Evolutionary conservation across 2,797 vertebrate genomes (phyloP), one percentile per base, ranked within the genome.

Genomic region (Gallinago solitaria): DNA sequence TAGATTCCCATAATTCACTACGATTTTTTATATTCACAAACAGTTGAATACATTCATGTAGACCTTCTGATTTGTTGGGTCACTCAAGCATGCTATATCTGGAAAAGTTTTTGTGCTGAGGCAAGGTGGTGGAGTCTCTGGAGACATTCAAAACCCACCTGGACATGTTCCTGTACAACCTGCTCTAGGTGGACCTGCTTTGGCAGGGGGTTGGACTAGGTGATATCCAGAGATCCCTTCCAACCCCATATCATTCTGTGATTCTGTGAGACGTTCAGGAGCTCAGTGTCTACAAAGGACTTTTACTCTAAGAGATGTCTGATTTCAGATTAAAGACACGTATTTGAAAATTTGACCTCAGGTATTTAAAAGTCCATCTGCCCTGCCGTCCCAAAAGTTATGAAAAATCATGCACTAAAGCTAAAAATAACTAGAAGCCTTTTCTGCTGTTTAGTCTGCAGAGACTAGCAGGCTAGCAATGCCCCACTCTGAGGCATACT

Each of bases 381-480:
- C 45, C n/a, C 19, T 53, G 59, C 11, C n/a, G 3, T 91, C 23
- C 20, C 8, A 23, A 65, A 88, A 82, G 30, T 57, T 51, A 77
- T 11, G 21, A 80, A n/a, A 92, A 94, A 70, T 43, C 39, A 48
- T 48, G 47, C 39, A 51, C 10, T 27, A 65, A 70, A 74, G 30
- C 32, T 89, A 85, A 91, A 95, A 92, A 70, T 77, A 91, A 80
- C 56, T 28, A 70, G 64, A 20, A 92, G 57, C 1, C 24, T 85
- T 59, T 79, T 63, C 68, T 93, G 51, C 30, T 91, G 63, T 51
- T 80, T 83, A 63, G 67, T 61, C 70, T 59, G 59, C 71, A 85
- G 77, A 43, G 47, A 71, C 21, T 5, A 75, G 32, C 59, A 79
- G 12, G 54, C 9, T 19, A 92, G 71, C 27, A 33, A 59, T 80